Percentiles rank a stretch among this genome's conserved stretches.
These are phyloP conservation scores for Aythya baeri DNA, from an alignment of 2,113 vertebrate genomes.

Conservation along the genomic window DNA sequence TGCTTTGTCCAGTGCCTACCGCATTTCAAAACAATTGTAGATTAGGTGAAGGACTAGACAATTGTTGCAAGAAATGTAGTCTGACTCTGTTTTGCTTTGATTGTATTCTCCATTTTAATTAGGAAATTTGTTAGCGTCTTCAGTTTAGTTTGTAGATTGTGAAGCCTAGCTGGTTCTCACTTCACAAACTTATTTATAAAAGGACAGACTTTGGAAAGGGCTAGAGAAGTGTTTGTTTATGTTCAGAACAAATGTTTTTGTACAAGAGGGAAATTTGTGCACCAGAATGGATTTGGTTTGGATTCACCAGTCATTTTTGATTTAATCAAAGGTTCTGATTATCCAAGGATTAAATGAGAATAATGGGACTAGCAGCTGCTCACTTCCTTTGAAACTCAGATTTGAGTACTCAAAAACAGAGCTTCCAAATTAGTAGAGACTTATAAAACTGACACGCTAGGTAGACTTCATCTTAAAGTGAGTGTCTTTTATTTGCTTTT, in stretches of 20 bases:
- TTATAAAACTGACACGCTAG: neutral
- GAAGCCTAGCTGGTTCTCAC: neutral
- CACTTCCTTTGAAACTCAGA: neutral
- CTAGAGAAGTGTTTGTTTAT: neutral
- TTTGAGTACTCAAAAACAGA: neutral
- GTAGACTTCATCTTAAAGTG: neutral
- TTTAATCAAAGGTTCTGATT: constrained; percentile 11
- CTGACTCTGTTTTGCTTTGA: neutral
- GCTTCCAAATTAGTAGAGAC: neutral
- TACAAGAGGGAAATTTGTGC: neutral
- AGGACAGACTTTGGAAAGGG: neutral
- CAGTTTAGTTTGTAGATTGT: neutral
- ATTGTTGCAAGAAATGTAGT: neutral
- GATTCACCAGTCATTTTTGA: neutral
- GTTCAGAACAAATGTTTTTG: neutral
- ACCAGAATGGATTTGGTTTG: neutral
- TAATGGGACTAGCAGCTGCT: neutral
- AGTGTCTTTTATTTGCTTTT: neutral
- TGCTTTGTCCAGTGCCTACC: neutral
- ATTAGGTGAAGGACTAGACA: neutral
- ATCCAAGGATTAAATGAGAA: neutral
- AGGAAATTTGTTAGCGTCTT: neutral
- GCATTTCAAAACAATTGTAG: neutral
- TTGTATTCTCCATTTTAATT: neutral
- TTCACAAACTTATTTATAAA: neutral